Evolutionary conservation across 2,888 invertebrate species (phyloP), one percentile per base, ranked within the genome.

Genomic region (Melinopterus prodromus): DNA sequence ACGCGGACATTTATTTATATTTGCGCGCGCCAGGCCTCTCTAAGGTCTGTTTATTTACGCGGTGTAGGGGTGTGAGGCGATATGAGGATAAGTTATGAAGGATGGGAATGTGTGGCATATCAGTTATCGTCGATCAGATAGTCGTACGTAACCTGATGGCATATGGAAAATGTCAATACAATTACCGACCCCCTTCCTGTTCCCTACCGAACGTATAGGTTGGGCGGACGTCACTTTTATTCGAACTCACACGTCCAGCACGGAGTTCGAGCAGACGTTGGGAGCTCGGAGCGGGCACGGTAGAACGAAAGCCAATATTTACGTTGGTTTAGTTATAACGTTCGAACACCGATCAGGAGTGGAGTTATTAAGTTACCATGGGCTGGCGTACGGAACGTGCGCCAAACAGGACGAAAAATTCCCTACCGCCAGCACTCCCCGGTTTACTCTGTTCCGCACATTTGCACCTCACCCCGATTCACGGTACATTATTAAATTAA

Each of bases 281-380:
- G 74, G 16, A n/a, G n/a, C n/a, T n/a, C n/a, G n/a, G n/a, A n/a
- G 74, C 36, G 15, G 9, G 26, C 35, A n/a, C 74, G 74, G 35
- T 36, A n/a, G 5, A 74, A 72, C 72, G 81, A 85, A 86, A 84
- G 83, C 85, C 84, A 86, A 85, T 86, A 86, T 86, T 86, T 86
- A 84, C 84, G 85, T 83, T 84, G 84, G 85, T 86, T 86, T 84
- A 85, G 85, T 85, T 85, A 84, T 84, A 84, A 84, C 84, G 83
- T 83, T 82, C 81, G 83, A 74, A 35, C 74, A 74, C 74, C 84
- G 84, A 84, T 83, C 84, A 82, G 37, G 74, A 74, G 83, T 78
- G 79, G 82, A 78, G 84, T 86, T 86, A 86, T 86, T 86, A 85
- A 83, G 84, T 86, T 85, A 86, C 84, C 82, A 79, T 79, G 70